Base-by-base conservation (phyloP, 2,797 vertebrate genomes). In the Scleropages formosus region DNA sequence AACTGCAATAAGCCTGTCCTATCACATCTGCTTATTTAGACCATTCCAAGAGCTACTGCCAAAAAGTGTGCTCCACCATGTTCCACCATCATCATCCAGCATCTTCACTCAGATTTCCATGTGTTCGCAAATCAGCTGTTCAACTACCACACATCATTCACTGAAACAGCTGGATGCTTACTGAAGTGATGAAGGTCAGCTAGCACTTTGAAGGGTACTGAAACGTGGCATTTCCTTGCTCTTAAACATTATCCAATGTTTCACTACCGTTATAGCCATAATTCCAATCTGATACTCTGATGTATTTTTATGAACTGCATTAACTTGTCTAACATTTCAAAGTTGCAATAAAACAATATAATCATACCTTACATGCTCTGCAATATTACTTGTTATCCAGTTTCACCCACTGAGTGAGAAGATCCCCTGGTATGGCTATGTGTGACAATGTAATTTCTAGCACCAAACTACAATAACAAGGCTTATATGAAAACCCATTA, bases 401-500 rank as follows among this genome's bases (percentile, higher is more conserved):
- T 39, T 39, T 39, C 31, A 39, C 31, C 31, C 44, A 59, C 75
- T 65, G 27, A 74, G 73, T 78, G 61, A 70, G 61, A 75, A 75
- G 59, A 75, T 77, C 82, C 77, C 77, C 75, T 81, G 8, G 20
- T 20, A 18, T n/a, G 16, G 16, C 77, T 80, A 66, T 79, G 73
- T 22, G 16, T n/a, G 20, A 61, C 20, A 61, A 47, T 80, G 62
- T n/a, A 61, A 61, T 64, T 77, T 59, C 74, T 77, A 51, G 73
- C 63, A 70, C 56, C 15, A 24, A 69, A 67, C 58, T n/a, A 72
- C 56, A 59, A 76, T 73, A 82, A 82, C 78, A 79, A 70, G 74
- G 75, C 56, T 63, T 77, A 27, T 8, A 39, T 39, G 39, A 39
- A 39, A 39, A 71, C 39, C 65, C 49, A 4, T 72, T 20, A 20